Conservation (phyloP, 2,113 vertebrate species). For the Callorhinus ursinus region DNA sequence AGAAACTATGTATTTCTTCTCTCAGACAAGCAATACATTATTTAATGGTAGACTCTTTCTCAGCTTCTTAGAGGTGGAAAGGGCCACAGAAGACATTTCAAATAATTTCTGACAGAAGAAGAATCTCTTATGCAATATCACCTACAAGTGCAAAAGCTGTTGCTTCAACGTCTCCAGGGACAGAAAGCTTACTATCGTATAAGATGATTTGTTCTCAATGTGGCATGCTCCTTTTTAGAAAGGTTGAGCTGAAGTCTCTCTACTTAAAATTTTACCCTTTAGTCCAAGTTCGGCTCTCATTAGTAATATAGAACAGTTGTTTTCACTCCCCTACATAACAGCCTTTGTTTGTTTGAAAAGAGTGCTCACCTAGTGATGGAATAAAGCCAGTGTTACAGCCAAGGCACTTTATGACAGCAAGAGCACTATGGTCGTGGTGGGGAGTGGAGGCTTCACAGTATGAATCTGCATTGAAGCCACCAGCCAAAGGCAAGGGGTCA, state of each 20-base stretch:
- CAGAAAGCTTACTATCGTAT: background rate
- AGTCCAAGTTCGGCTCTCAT: background rate
- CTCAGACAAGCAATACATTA: background rate
- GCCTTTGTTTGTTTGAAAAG: background rate
- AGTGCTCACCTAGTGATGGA: background rate
- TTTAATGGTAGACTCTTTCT: background rate
- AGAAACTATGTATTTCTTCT: background rate
- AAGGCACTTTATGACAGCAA: background rate
- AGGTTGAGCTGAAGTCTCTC: background rate
- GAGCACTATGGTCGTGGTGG: background rate
- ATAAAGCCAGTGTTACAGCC: background rate
- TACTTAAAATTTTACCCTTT: slow-evolving; percentile 2
- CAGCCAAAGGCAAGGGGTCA: background rate
- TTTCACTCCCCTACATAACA: background rate
- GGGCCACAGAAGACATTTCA: background rate
- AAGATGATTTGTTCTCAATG: background rate
- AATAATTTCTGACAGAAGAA: slow-evolving; percentile 14
- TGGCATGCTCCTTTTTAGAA: slow-evolving; percentile 7
- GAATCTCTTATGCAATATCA: background rate
- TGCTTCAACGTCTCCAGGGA: background rate
- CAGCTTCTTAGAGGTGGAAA: background rate
- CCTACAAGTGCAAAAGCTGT: slow-evolving; percentile 15
- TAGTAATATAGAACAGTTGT: background rate
- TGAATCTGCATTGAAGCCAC: background rate
- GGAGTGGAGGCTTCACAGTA: fast-evolving